Conservation (phyloP, 2,888 invertebrate genomes). For the Chymomyza fuscimana region DNA sequence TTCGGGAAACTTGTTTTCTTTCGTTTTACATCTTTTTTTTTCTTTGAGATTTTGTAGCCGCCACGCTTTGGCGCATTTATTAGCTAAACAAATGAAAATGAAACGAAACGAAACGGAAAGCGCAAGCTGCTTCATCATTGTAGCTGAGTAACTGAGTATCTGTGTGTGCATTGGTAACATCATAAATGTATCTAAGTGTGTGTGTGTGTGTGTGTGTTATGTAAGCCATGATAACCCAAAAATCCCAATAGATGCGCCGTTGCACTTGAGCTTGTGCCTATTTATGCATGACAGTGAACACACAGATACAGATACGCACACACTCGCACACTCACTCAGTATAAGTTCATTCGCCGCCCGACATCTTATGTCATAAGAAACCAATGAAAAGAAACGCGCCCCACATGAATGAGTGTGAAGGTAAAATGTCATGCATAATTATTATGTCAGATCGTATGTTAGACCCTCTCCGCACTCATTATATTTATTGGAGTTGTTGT, state of each 20-base stretch:
- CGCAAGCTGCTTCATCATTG: constrained; percentile 29
- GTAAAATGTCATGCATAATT: constrained; percentile 62
- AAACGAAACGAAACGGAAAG: constrained; percentile 14
- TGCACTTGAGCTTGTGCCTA: constrained; percentile 47
- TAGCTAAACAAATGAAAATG: constrained; percentile 43
- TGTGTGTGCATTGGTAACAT: neutral
- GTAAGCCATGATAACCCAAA: constrained; percentile 52
- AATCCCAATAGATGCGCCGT: constrained; percentile 52
- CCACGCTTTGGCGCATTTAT: constrained; percentile 50
- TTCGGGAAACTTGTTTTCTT: constrained; percentile 49
- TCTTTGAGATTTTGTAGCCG: neutral
- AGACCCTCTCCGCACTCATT: constrained; percentile 13
- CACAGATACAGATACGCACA: constrained; percentile 17
- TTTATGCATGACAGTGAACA: constrained; percentile 33
- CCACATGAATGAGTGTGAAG: constrained; percentile 52
- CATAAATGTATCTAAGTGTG: neutral
- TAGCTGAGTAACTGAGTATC: constrained; percentile 1
- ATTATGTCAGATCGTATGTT: constrained; percentile 60
- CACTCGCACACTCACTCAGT: constrained; percentile 10
- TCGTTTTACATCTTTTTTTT: too few species aligned
- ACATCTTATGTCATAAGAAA: constrained; percentile 54
- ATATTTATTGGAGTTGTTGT: constrained; percentile 18
- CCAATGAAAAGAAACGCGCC: constrained; percentile 39
- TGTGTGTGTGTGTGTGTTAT: constrained; percentile 36
- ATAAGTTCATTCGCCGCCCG: constrained; percentile 28